A percentile compares a stretch with the other conserved stretches of the same genome.
Evolutionary conservation across 2,113 vertebrate species (phyloP).

Genomic region (Patagioenas fasciata): DNA sequence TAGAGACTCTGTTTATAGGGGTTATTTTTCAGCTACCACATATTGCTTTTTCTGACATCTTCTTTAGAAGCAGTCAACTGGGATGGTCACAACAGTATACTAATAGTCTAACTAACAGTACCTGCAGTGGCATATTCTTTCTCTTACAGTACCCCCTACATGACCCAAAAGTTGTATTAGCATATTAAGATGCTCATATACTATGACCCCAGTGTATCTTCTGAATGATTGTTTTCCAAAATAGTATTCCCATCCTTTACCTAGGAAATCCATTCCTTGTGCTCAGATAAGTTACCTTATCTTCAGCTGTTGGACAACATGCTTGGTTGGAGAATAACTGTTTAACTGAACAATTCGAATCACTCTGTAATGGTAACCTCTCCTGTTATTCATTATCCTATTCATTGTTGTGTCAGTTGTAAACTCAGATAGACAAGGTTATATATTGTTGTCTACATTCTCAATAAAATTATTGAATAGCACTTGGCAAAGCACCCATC

Average conservation of each 20-base stretch:
- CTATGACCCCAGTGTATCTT: neutral
- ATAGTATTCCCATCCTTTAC: neutral
- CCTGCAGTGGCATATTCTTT: neutral
- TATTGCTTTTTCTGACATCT: neutral
- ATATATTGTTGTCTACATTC: neutral
- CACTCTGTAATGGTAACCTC: neutral
- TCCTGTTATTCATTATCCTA: neutral
- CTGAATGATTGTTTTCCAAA: neutral
- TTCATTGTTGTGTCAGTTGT: neutral
- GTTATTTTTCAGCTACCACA: neutral
- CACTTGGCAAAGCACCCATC: neutral
- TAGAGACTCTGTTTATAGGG: neutral
- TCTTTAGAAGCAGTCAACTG: neutral
- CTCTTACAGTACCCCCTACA: neutral
- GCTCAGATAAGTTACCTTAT: neutral
- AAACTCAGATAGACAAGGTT: neutral
- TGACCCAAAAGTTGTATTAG: neutral
- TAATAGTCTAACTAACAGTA: neutral
- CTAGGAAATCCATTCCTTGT: neutral
- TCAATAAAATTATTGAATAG: neutral
- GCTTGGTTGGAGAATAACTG: neutral
- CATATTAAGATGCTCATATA: neutral
- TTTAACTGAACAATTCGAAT: neutral
- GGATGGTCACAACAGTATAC: neutral
- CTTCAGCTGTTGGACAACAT: neutral